A percentile compares a stretch with the other conserved stretches of the same genome.
phyloP scores from a whole-genome alignment of 2,888 invertebrate species.

The Thelaira solivaga region DNA sequence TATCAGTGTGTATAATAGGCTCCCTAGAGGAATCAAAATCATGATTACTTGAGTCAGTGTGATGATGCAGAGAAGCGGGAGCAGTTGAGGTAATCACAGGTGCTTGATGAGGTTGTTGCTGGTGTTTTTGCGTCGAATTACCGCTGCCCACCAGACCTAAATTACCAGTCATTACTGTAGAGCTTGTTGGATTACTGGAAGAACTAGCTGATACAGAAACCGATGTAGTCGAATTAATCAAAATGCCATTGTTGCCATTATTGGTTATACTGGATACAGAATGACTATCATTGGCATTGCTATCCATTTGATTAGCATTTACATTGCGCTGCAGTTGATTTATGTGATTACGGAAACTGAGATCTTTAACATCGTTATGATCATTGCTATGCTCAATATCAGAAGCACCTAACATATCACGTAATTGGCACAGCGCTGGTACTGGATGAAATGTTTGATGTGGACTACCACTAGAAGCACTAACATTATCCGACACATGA shows the following conservation, averaged over 20 bases:
- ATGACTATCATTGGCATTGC: constrained; percentile 54
- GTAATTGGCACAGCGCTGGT: constrained; percentile 76
- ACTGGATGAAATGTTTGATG: constrained; percentile 73
- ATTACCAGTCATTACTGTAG: constrained; percentile 63
- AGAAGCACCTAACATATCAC: constrained; percentile 76
- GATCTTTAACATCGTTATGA: constrained; percentile 77
- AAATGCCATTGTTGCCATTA: constrained; percentile 35
- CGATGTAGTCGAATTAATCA: constrained; percentile 51
- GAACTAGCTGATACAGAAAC: constrained; percentile 44
- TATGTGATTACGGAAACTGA: constrained; percentile 75
- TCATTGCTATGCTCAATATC: constrained; percentile 77
- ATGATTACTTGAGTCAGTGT: constrained; percentile 76
- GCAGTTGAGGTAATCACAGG: constrained; percentile 77
- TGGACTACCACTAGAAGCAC: constrained; percentile 80
- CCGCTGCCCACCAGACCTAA: constrained; percentile 45
- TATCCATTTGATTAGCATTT: constrained; percentile 53
- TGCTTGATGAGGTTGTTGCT: constrained; percentile 75
- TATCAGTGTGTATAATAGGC: constrained; percentile 73
- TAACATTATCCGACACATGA: constrained; percentile 78
- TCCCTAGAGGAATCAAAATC: constrained; percentile 76
- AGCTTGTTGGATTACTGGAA: constrained; percentile 67
- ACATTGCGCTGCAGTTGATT: constrained; percentile 72
- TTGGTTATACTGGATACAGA: constrained; percentile 29
- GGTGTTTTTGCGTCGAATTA: constrained; percentile 49
- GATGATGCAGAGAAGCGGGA: constrained; percentile 71